These are phyloP conservation scores for Petrocephalus schoutedeni DNA, from an alignment of 2,797 vertebrate species.

Conservation along the genomic window DNA sequence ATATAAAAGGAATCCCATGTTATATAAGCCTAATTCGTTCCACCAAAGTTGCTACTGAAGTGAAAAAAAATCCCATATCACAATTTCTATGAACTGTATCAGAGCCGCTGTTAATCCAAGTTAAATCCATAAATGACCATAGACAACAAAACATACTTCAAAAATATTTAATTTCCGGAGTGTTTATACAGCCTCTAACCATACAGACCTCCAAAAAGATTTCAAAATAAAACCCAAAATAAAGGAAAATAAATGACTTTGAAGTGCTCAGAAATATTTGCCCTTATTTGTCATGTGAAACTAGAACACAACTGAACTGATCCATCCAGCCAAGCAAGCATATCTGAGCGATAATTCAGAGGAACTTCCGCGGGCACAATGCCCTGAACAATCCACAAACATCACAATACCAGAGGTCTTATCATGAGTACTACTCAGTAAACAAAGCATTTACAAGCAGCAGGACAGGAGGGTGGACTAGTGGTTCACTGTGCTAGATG, in stretches of 20 bases:
- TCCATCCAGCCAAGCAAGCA: background rate
- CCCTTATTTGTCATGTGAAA: constrained; percentile 20
- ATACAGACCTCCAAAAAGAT: background rate
- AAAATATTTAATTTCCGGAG: constrained; percentile 8
- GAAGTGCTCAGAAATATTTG: constrained; percentile 18
- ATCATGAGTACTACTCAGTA: background rate
- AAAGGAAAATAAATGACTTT: background rate
- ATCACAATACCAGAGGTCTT: background rate
- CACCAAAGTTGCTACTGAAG: background rate
- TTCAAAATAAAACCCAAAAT: background rate
- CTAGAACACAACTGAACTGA: background rate
- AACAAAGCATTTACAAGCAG: background rate
- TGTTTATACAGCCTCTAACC: background rate
- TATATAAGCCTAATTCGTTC: background rate
- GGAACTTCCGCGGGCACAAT: background rate
- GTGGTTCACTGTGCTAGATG: background rate
- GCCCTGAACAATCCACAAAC: background rate
- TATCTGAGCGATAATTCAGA: background rate
- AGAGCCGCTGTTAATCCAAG: background rate
- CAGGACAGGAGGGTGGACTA: background rate
- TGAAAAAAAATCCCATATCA: constrained; percentile 5
- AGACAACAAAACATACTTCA: constrained; percentile 3
- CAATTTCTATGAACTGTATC: background rate
- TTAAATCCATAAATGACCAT: background rate
- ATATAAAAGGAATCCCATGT: background rate